Evolutionary conservation across 2,888 invertebrate species (phyloP).

Genomic region (Meteorus colon): DNA sequence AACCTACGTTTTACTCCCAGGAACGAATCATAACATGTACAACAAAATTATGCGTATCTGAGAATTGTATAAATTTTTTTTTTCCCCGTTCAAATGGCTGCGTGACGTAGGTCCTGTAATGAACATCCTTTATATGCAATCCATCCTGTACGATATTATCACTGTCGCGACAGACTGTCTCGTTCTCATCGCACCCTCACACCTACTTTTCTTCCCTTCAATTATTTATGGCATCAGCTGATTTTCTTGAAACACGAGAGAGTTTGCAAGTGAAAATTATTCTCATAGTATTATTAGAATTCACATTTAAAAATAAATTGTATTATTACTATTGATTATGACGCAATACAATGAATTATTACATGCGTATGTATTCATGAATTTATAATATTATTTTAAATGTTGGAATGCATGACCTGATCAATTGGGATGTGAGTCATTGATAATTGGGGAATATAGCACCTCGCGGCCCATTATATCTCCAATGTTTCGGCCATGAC

Average conservation of each 20-base stretch:
- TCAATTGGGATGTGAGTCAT: conserved; percentile 8
- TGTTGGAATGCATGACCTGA: conserved; percentile 25
- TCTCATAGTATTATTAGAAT: neutral
- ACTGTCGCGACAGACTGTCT: neutral
- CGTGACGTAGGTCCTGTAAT: conserved; percentile 29
- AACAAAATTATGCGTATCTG: neutral
- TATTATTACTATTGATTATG: neutral
- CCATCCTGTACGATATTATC: neutral
- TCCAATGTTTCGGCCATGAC: conserved; percentile 29
- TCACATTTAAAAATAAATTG: neutral
- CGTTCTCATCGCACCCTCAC: conserved; percentile 3
- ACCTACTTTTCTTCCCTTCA: neutral
- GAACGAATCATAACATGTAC: neutral
- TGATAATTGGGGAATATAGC: conserved; percentile 24
- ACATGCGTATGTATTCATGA: neutral
- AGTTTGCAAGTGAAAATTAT: neutral
- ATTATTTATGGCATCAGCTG: neutral
- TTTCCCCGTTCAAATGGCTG: conserved; percentile 11
- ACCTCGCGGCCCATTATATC: conserved; percentile 25
- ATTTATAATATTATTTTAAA: neutral
- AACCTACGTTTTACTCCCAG: neutral
- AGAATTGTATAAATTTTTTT: conserved; percentile 10
- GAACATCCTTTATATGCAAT: neutral
- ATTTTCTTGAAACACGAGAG: neutral
- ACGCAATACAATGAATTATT: too few relatives aligned